A percentile compares a stretch with the other conserved stretches of the same genome.
Evolutionary conservation across 2,113 vertebrate species (phyloP).

Genomic region (Microcebus tavaratra): DNA sequence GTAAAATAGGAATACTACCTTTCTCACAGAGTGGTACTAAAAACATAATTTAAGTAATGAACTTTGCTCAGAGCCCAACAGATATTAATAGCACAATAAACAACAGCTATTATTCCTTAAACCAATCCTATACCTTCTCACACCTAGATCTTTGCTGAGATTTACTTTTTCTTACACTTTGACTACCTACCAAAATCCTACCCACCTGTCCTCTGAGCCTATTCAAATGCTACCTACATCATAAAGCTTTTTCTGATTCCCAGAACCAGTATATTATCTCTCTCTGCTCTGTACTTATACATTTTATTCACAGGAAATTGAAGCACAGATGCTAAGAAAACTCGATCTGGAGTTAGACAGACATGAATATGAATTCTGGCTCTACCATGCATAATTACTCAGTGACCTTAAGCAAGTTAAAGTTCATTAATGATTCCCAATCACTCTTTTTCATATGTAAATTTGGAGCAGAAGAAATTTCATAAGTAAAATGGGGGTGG

Average conservation of each 20-base stretch:
- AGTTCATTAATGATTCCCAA: constrained; percentile 17
- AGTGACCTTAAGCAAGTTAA: constrained; percentile 2
- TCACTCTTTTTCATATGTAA: constrained; percentile 1
- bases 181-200: not conserved
- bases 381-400: not conserved
- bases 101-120: constrained; percentile 19
- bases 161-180: constrained; percentile 10
- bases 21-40: not conserved
- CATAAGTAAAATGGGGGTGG: not conserved
- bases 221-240: not conserved
- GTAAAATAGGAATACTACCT: constrained; percentile 12
- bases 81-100: constrained; percentile 26
- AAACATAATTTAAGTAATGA: constrained; percentile 46
- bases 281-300: constrained; percentile 2
- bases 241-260: constrained; percentile 17
- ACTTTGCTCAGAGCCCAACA: not conserved
- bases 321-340: constrained; percentile 28
- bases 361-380: not conserved
- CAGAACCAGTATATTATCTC: not conserved
- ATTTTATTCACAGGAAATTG: not conserved
- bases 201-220: not conserved
- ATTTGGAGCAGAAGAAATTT: not conserved
- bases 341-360: not conserved
- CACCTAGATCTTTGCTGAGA: not conserved
- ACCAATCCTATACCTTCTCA: not conserved